Evolutionary conservation across 2,797 vertebrate genomes (phyloP), one percentile per base, ranked within the genome.

Genomic region (Decapterus maruadsi): DNA sequence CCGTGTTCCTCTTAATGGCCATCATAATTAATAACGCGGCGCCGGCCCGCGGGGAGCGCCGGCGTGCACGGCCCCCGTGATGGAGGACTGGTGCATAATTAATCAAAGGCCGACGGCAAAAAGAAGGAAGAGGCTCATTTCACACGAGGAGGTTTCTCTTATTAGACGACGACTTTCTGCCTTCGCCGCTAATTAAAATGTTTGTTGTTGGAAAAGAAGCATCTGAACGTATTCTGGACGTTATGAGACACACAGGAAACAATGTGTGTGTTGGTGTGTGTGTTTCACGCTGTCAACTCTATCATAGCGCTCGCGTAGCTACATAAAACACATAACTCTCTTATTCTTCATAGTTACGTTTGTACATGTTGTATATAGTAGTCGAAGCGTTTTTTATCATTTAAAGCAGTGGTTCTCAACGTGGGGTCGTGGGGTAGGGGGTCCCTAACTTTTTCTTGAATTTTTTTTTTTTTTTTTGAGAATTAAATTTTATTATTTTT

Each of bases 1-100:
- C 76, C 70, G 11, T 22, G 60, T 56, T 67, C 70, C 72, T 75
- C 60, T 68, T 77, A 84, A 88, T 79, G 83, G 73, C 63, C 75
- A 54, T 65, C 62, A 85, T 90, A 86, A 93, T 87, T 69, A 82
- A 91, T 77, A 81, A 71, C 0, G 29, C 46, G 8, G 61, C 59
- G 10, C 26, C 26, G 26, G 26, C 26, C 82, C 50, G 79, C 50
- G 14, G 84, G 70, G 74, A 60, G 54, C 1, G 74, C 63, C 43
- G 31, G 31, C 31, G 2, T 8, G 13, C 22, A 73, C 63, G 5
- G 60, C 56, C 16, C 53, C 68, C 36, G 53, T 77, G 77, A 84
- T 75, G 65, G 67, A 83, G 86, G 29, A 80, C 74, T 58, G 59
- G 58, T 85, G 72, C 72, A 86, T 87, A 88, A 91, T 90, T 88